Base-by-base conservation (phyloP, 2,888 invertebrate species). In the Philereme transversata region DNA sequence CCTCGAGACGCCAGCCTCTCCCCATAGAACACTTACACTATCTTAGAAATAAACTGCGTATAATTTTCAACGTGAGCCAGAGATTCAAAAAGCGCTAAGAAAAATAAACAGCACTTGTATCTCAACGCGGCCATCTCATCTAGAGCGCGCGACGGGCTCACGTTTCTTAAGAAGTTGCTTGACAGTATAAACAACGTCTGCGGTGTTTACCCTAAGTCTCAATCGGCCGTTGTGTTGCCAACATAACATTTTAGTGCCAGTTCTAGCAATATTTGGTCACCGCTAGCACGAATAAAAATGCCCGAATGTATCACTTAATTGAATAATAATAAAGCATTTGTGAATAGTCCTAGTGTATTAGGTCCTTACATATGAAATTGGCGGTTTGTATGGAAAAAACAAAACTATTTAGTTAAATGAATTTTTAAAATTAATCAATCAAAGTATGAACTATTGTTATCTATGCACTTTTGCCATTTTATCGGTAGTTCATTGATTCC, bases 31-130 rank as follows among this genome's bases (percentile, higher is more conserved):
- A 76, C 82, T 83, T 79, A 78, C 79, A 79, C 78, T 79, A 79
- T 80, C 76, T 79, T 71, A 74, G 77, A 78, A 79, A 81, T 74
- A 79, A 77, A 82, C 83, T 83, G 80, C 77, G 79, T 83, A 81
- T 57, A 86, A 86, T 86, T 86, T 78, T 79, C 22, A 73, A 70
- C 70, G 71, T 73, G 71, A 75, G 75, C 74, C 78, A 71, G 75
- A 78, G 78, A 82, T 84, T 86, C 76, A 80, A 83, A 87, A 86
- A 83, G 75, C 77, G 77, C 74, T 77, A 79, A 77, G 84, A 78
- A 84, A 88, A 84, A 87, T 86, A 89, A 86, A 88, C 85, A 87
- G 74, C 87, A 82, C 87, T 87, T 84, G 82, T 86, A 82, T 86
- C 79, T 88, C 85, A 84, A 87, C 87, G 87, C 81, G 72, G 75